Conservation (phyloP, 2,797 vertebrate species). For the Neosilurus mollespiculum region DNA sequence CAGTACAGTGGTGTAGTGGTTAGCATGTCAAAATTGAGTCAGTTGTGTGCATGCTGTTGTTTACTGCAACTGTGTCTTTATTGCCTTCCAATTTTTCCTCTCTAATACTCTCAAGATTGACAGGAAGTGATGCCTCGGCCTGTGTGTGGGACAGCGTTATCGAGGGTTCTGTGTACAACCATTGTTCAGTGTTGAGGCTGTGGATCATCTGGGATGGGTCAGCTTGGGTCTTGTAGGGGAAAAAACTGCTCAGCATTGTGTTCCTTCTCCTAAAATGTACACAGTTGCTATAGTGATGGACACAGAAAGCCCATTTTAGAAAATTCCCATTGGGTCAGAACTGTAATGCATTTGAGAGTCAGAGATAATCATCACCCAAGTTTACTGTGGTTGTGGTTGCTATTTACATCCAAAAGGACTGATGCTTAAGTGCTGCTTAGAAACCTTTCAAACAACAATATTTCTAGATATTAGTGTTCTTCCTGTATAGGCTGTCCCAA, state of each 20-base stretch:
- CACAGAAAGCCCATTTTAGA: constrained; percentile 56
- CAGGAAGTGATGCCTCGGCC: constrained; percentile 39
- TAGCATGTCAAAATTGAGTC: background rate
- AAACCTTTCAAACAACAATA: constrained; percentile 14
- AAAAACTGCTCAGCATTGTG: constrained; percentile 60
- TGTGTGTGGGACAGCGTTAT: constrained; percentile 26
- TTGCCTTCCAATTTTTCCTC: constrained; percentile 13
- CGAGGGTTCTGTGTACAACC: constrained; percentile 37
- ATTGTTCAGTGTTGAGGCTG: constrained; percentile 56
- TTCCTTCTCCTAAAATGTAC: constrained; percentile 51
- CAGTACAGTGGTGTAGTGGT: too few species aligned
- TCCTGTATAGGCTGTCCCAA: background rate
- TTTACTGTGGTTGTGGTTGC: constrained; percentile 18
- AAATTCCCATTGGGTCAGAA: constrained; percentile 33
- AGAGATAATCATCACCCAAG: constrained; percentile 17
- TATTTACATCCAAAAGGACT: constrained; percentile 23
- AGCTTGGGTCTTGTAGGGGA: constrained; percentile 55
- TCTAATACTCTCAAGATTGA: constrained; percentile 12
- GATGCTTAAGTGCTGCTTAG: background rate
- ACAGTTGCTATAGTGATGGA: constrained; percentile 58
- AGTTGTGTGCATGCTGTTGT: background rate
- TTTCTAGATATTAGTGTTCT: background rate
- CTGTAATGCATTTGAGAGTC: constrained; percentile 9
- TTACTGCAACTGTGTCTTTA: constrained; percentile 8
- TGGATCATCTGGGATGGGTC: constrained; percentile 54